These are phyloP conservation scores for Diarsia brunnea DNA, from an alignment of 2,888 invertebrate species.

Conservation along the genomic window DNA sequence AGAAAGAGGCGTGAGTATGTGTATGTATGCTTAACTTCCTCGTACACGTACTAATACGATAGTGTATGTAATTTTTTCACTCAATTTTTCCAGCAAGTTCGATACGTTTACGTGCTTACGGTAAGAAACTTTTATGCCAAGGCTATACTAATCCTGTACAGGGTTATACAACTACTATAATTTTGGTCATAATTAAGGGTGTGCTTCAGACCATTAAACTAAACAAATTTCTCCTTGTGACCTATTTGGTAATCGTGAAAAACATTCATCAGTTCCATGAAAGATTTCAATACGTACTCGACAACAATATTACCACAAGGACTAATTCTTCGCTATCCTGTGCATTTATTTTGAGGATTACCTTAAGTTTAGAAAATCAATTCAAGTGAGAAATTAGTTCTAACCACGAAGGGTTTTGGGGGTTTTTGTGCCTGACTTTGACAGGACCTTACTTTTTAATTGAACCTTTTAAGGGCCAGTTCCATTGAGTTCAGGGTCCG, in stretches of 20 bases:
- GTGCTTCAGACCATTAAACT: too few relatives aligned
- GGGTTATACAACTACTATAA: too few relatives aligned
- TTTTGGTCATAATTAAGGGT: too few relatives aligned
- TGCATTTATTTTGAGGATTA: neutral
- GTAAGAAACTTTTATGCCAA: neutral
- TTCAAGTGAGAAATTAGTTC: slow-evolving; percentile 17
- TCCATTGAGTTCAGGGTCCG: neutral
- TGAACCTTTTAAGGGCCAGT: slow-evolving; percentile 4
- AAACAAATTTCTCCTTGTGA: neutral
- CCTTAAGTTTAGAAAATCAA: neutral
- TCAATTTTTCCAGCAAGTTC: neutral
- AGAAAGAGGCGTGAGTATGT: too few relatives aligned
- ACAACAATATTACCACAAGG: neutral
- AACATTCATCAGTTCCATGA: neutral
- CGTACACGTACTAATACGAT: neutral
- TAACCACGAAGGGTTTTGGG: neutral
- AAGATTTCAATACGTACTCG: neutral
- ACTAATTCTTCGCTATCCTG: neutral
- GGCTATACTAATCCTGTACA: too few relatives aligned
- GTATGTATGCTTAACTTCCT: neutral
- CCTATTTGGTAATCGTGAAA: neutral
- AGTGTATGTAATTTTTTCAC: neutral
- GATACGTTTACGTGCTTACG: neutral
- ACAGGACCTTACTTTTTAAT: slow-evolving; percentile 27
- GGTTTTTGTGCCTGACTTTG: slow-evolving; percentile 24